phyloP scores from a whole-genome alignment of 2,888 invertebrate genomes.

The Sthenelais limicola region DNA sequence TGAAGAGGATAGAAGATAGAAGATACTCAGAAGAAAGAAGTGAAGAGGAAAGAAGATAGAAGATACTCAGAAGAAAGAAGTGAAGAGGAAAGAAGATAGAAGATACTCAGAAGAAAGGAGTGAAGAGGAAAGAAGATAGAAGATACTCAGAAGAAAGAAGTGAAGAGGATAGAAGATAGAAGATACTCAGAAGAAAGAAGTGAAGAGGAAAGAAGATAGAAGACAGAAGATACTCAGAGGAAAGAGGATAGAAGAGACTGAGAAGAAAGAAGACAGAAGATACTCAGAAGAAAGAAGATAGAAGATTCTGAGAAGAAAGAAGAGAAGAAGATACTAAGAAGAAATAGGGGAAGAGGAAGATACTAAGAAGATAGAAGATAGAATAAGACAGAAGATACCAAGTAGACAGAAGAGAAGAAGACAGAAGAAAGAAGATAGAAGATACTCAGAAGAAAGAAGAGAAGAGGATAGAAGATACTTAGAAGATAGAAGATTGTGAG shows the following conservation, averaged over 20 bases:
- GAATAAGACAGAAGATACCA: not conserved
- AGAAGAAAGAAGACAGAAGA: not conserved
- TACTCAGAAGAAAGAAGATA: not conserved
- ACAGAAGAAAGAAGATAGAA: not conserved
- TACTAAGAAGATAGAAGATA: not conserved
- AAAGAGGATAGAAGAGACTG: not conserved
- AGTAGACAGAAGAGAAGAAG: not conserved
- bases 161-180: not conserved
- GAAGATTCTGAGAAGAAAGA: not conserved
- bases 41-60: not conserved
- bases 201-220: not conserved
- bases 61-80: not conserved
- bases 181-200: not conserved
- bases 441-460: not conserved
- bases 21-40: not conserved
- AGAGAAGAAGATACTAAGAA: not conserved
- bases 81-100: not conserved
- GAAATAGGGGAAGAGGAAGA: too few species aligned
- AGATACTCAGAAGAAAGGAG: not conserved
- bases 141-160: not conserved
- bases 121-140: not conserved
- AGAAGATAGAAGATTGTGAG: too few species aligned
- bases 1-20: not conserved
- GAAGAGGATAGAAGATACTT: not conserved
- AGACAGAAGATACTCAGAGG: not conserved